Percentiles rank a stretch among this genome's conserved stretches.
These are phyloP conservation scores for Scomberomorus guttatus DNA, from an alignment of 2,797 vertebrate species.

Conservation along the genomic window DNA sequence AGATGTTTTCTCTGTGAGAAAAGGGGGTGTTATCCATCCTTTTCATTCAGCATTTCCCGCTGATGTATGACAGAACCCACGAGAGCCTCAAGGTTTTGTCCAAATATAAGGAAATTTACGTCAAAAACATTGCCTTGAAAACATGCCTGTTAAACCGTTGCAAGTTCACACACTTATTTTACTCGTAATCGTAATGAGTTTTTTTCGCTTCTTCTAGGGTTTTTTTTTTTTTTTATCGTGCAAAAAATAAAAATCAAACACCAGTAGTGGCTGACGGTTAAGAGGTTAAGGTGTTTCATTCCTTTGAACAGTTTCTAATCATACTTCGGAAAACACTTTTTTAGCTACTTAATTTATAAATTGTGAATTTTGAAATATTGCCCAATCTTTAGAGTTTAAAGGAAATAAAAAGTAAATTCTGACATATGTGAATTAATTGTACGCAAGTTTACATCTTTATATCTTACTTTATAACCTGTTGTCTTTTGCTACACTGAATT, in stretches of 20 bases:
- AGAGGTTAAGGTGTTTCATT: not conserved
- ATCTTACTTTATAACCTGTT: constrained; percentile 14
- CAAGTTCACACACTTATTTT: not conserved
- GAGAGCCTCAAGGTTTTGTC: constrained; percentile 35
- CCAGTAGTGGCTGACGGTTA: not conserved
- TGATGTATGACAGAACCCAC: constrained; percentile 41
- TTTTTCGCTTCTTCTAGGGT: not conserved
- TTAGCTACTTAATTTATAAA: not conserved
- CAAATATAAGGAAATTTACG: constrained; percentile 29
- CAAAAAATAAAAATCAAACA: no score
- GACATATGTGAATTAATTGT: not conserved
- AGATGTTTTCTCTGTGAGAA: constrained; percentile 63
- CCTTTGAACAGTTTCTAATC: not conserved
- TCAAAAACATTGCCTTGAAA: constrained; percentile 14
- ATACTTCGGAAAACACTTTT: not conserved
- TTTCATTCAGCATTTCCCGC: constrained; percentile 47
- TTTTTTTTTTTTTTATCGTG: not conserved
- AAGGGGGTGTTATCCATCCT: constrained; percentile 54
- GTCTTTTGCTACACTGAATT: constrained; percentile 10
- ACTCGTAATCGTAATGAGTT: not conserved
- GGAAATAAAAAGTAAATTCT: not conserved
- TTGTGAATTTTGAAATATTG: not conserved
- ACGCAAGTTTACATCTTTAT: not conserved
- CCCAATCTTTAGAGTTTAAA: not conserved
- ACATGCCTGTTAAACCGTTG: not conserved